Conservation (phyloP, 2,113 vertebrate species). For the Casuarius casuarius region DNA sequence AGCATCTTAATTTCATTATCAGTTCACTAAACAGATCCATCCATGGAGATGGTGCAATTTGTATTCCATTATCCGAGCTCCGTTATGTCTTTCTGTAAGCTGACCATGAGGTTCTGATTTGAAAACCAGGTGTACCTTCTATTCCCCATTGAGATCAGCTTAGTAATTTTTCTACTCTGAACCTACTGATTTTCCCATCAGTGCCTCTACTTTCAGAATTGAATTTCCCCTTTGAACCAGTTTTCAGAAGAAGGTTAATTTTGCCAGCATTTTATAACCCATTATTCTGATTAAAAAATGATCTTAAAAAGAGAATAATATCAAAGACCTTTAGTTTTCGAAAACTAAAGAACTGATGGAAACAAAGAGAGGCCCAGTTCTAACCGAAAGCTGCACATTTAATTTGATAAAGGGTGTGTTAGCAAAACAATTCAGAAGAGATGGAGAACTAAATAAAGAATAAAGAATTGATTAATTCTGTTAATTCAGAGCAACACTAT, state of each 20-base stretch:
- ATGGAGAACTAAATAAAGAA: neutral
- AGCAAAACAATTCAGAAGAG: slow-evolving; percentile 27
- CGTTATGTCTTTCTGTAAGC: neutral
- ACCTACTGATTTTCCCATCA: neutral
- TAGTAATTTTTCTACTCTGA: neutral
- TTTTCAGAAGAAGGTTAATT: neutral
- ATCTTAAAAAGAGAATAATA: neutral
- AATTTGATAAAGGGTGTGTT: neutral
- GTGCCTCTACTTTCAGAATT: neutral
- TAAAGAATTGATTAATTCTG: slow-evolving; percentile 1
- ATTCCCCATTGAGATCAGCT: neutral
- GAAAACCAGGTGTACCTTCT: neutral
- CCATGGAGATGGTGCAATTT: neutral
- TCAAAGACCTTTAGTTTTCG: neutral
- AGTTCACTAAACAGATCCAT: neutral
- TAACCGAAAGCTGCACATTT: neutral
- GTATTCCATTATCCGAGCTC: neutral
- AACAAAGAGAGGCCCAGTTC: neutral
- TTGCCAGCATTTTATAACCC: neutral
- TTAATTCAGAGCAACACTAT: neutral
- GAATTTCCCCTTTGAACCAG: neutral
- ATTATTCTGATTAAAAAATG: neutral
- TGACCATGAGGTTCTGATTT: neutral
- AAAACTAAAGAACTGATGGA: neutral
- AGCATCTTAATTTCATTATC: neutral